Evolutionary conservation across 1,140 invertebrate species (phyloP).

Genomic region (Bombus confusus): DNA sequence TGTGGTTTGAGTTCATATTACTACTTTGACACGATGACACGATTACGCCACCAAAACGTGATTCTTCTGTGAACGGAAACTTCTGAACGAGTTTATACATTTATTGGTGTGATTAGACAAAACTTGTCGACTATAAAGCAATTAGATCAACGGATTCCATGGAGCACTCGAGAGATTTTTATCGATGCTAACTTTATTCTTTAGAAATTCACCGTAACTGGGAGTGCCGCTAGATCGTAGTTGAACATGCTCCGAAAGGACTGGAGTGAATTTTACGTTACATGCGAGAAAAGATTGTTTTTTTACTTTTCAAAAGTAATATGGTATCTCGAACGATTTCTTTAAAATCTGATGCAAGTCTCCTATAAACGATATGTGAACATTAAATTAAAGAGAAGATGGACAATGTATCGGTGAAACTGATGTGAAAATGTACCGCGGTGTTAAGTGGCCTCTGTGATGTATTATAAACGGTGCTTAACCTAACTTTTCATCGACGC

Average conservation of each 20-base stretch:
- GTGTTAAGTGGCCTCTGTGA: slow-evolving; percentile 54
- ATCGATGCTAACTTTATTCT: slow-evolving; percentile 29
- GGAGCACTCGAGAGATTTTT: neutral
- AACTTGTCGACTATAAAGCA: slow-evolving; percentile 6
- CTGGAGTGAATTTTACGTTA: slow-evolving; percentile 38
- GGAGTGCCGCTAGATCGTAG: slow-evolving; percentile 40
- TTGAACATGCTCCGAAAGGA: slow-evolving; percentile 47
- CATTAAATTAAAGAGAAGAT: slow-evolving; percentile 13
- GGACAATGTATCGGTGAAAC: slow-evolving; percentile 38
- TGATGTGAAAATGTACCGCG: slow-evolving; percentile 58
- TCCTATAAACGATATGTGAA: slow-evolving; percentile 20
- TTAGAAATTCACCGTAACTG: slow-evolving; percentile 53
- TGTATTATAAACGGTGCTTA: slow-evolving; percentile 52
- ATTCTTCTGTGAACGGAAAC: slow-evolving; percentile 35
- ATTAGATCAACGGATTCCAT: neutral
- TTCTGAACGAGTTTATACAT: slow-evolving; percentile 15
- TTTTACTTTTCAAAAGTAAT: slow-evolving; percentile 25
- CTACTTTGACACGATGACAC: slow-evolving; percentile 68
- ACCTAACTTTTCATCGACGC: slow-evolving; percentile 58
- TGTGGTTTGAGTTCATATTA: slow-evolving; percentile 54
- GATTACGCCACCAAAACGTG: slow-evolving; percentile 39
- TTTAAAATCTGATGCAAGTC: slow-evolving; percentile 6
- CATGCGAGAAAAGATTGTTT: slow-evolving; percentile 31
- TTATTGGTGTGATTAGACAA: neutral
- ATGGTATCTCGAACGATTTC: slow-evolving; percentile 22